Evolutionary conservation across 2,113 vertebrate genomes (phyloP).

Genomic region (Triplophysa siluroides): DNA sequence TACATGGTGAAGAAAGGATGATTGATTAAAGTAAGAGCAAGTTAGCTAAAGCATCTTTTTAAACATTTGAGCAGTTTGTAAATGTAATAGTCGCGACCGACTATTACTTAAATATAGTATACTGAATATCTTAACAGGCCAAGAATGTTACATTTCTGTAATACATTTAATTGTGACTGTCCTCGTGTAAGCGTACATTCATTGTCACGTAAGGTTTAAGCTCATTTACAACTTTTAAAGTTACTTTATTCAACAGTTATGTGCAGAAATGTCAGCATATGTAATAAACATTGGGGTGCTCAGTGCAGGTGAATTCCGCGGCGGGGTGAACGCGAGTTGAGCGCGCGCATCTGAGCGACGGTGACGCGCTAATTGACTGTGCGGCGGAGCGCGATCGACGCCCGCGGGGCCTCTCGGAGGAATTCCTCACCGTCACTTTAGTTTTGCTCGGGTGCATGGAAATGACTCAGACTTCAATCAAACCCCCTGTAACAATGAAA

Average conservation of each 20-base stretch:
- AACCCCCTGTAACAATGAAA: conserved; percentile 8
- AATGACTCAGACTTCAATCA: conserved; percentile 29
- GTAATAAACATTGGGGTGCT: background rate
- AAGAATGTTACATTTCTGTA: background rate
- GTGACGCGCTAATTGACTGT: conserved; percentile 30
- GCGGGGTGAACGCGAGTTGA: conserved; percentile 3
- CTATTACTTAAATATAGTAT: too few species aligned
- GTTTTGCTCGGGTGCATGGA: conserved; percentile 17
- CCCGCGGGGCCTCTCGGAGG: conserved; percentile 42
- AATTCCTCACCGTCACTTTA: conserved; percentile 39
- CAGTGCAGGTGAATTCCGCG: conserved; percentile 13
- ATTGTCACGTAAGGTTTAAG: background rate
- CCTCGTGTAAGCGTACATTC: background rate
- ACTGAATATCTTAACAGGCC: background rate
- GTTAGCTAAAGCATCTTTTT: background rate
- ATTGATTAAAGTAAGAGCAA: background rate
- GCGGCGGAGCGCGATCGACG: background rate
- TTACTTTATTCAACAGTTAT: background rate
- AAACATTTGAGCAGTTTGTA: background rate
- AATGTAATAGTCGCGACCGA: too few species aligned
- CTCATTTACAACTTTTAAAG: too few species aligned
- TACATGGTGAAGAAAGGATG: background rate
- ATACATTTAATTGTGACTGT: background rate
- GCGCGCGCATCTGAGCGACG: background rate
- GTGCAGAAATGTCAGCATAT: background rate